Evolutionary conservation across 2,797 vertebrate genomes (phyloP).

Genomic region (Petrocephalus schoutedeni): DNA sequence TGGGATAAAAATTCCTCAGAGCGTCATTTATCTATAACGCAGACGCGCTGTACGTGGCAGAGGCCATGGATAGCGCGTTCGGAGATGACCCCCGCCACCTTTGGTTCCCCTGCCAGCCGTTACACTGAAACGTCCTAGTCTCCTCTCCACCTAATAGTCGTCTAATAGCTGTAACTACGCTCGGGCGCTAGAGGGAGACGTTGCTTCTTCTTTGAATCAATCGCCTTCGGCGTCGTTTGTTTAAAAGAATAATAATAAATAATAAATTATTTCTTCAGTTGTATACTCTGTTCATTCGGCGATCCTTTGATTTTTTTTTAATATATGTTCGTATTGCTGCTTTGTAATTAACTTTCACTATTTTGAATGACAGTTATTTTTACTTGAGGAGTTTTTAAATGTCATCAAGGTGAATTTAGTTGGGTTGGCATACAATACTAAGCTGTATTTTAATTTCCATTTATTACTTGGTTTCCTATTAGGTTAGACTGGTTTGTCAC

Average conservation of each 20-base stretch:
- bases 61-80: not conserved
- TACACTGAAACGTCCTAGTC: not conserved
- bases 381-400: slow-evolving; percentile 9
- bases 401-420: not conserved
- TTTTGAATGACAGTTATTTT: slow-evolving; percentile 12
- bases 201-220: slow-evolving; percentile 4
- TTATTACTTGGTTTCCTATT: not conserved
- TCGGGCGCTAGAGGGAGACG: slow-evolving; percentile 52
- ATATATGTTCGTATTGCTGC: not conserved
- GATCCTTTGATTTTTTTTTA: slow-evolving; percentile 9
- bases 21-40: not conserved
- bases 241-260: too few species aligned
- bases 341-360: slow-evolving; percentile 3
- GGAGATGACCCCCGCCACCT: not conserved
- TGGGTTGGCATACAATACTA: not conserved
- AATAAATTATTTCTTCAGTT: not conserved
- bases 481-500: slow-evolving; percentile 4
- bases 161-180: slow-evolving; percentile 35
- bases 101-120: not conserved
- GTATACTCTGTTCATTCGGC: slow-evolving; percentile 4
- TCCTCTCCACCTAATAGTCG: not conserved
- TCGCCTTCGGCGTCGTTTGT: not conserved
- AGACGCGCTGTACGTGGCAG: not conserved
- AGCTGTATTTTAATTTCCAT: not conserved
- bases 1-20: not conserved